Percentiles rank a stretch among this genome's conserved stretches.
Conservation (phyloP, 2,113 vertebrate species). For the Peromyscus californicus region DNA sequence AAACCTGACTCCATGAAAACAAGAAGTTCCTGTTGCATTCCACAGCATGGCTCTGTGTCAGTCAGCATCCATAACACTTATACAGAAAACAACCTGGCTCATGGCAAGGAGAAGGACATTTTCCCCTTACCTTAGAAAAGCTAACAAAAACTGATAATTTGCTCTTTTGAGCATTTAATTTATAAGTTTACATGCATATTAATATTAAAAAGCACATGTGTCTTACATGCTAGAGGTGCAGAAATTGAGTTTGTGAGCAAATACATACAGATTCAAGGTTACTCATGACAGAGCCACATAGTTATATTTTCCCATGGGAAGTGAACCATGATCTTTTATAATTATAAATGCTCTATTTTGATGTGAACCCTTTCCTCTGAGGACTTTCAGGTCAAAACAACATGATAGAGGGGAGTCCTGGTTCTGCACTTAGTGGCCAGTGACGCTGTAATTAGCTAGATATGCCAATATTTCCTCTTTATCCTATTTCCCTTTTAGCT, state of each 20-base stretch:
- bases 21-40: background rate
- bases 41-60: background rate
- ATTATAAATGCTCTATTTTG: conserved; percentile 30
- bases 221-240: background rate
- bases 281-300: background rate
- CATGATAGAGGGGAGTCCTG: background rate
- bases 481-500: conserved; percentile 2
- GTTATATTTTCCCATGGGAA: background rate
- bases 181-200: background rate
- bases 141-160: background rate
- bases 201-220: background rate
- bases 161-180: background rate
- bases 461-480: background rate
- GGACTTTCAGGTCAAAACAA: background rate
- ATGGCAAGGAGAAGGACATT: background rate
- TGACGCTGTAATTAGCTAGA: background rate
- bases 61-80: background rate
- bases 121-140: background rate
- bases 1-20: background rate
- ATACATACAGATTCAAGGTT: background rate
- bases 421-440: background rate
- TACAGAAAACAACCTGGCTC: background rate
- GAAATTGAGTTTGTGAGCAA: background rate
- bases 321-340: background rate
- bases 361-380: background rate